Evolutionary conservation across 1,140 invertebrate genomes (phyloP), one percentile per base, ranked within the genome.

Genomic region (Heterodera schachtii): DNA sequence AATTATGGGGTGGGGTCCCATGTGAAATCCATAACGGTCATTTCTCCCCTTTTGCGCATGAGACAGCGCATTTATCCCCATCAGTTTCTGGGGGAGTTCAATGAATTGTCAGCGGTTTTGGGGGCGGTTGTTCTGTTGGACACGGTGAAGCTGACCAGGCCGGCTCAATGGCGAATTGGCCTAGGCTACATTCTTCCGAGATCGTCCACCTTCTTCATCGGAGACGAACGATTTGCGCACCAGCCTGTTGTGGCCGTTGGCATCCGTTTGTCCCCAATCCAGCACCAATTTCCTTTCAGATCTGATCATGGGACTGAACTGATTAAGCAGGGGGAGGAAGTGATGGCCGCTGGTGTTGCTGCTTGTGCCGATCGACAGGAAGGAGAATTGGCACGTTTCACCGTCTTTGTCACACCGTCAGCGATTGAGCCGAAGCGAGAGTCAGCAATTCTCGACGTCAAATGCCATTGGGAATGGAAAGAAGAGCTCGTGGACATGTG

Each of bases 401-500:
- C 73, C n/a, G 52, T 74, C 19, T 6, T n/a, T 19, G 73, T 74
- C 46, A n/a, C 21, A 6, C 73, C 73, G n/a, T 47, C 46, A 19
- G 16, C 3, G 11, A 19, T 60, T 41, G 41, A 31, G 11, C 5
- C 73, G 44, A 21, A 31, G n/a, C 2, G 73, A 19, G 57, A 60
- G 13, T 16, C 57, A 16, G 57, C 57, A 60, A 60, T 19, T 11
- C 19, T 60, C 0, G 57, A 60, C 11, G 16, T 60, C 57, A 11
- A 60, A 19, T 60, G 57, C 57, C 57, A 60, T 60, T 60, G 57
- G 21, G 73, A 74, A 9, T 8, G 41, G 31, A 74, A 74, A 41
- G 73, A 74, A 9, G 73, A 74, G 46, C 21, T 74, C 4, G 73
- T 74, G n/a, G 73, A 74, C 31, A 74, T 74, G 73, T 49, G 46